Conservation (phyloP, 1,140 invertebrate species). For the Uloborus diversus region DNA sequence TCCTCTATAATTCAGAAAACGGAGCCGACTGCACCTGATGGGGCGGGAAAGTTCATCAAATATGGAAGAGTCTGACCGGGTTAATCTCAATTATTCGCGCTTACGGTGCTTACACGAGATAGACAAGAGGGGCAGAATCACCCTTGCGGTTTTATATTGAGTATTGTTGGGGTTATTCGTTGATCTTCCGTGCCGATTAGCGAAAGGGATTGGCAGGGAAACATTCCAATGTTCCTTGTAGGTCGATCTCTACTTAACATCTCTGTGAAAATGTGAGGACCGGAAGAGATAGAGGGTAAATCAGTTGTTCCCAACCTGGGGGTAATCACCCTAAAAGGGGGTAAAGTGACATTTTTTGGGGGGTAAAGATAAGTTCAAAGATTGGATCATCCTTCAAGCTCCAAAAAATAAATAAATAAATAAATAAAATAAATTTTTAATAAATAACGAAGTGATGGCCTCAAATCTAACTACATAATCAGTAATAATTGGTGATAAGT, state of each 20-base stretch:
- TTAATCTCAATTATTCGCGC: conserved; percentile 54
- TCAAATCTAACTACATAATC: too few relatives aligned
- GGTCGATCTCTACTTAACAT: not conserved
- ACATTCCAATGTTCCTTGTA: not conserved
- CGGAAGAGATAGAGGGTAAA: too few relatives aligned
- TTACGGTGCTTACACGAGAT: conserved; percentile 14
- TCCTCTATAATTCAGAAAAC: conserved; percentile 37
- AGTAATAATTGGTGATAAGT: too few relatives aligned
- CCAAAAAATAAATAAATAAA: too few relatives aligned
- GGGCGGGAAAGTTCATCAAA: conserved; percentile 26
- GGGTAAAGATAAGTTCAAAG: too few relatives aligned
- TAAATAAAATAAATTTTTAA: too few relatives aligned
- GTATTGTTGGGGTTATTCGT: conserved; percentile 22
- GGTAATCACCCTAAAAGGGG: too few relatives aligned
- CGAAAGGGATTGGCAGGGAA: not conserved
- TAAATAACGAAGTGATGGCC: too few relatives aligned
- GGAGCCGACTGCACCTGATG: not conserved
- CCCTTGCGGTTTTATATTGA: conserved; percentile 41
- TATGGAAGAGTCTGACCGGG: conserved; percentile 39
- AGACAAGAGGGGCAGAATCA: conserved; percentile 11
- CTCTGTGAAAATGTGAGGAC: too few relatives aligned
- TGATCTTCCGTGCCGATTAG: conserved; percentile 41
- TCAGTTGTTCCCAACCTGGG: too few relatives aligned
- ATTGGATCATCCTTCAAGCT: too few relatives aligned
- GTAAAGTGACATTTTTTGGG: too few relatives aligned